phyloP scores from a whole-genome alignment of 2,888 invertebrate species.

The Drosophila borealis region DNA sequence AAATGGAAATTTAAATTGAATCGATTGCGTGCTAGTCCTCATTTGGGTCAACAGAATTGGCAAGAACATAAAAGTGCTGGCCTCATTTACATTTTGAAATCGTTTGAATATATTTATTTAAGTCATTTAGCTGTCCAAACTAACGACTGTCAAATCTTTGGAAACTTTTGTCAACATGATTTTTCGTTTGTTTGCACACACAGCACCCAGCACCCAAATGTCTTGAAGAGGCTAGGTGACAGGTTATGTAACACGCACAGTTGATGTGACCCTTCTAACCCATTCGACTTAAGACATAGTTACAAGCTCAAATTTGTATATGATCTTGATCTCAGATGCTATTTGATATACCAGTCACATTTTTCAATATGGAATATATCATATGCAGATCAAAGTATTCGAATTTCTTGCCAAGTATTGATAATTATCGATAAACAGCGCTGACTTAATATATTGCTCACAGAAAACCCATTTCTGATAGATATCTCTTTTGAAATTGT shows the following conservation, averaged over 20 bases:
- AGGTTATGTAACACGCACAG: not conserved
- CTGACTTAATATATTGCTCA: no score
- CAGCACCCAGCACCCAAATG: not conserved
- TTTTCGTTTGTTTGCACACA: not conserved
- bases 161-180: slow-evolving; percentile 1
- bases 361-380: no score
- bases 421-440: no score
- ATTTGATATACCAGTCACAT: no score
- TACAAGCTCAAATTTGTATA: no score
- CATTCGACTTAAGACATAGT: no score
- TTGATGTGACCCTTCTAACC: no score
- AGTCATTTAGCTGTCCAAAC: not conserved
- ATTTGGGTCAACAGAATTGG: slow-evolving; percentile 7
- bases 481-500: no score
- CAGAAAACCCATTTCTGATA: no score
- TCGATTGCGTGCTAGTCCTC: not conserved
- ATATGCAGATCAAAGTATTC: no score
- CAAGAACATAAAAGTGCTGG: slow-evolving; percentile 1
- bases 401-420: no score
- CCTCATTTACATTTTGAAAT: slow-evolving; percentile 30
- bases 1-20: slow-evolving; percentile 5
- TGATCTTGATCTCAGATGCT: no score
- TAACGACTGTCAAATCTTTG: slow-evolving; percentile 25
- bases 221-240: not conserved
- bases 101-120: slow-evolving; percentile 12